These are phyloP conservation scores for Oxyruncus cristatus DNA, from an alignment of 2,113 vertebrate genomes.

Conservation along the genomic window DNA sequence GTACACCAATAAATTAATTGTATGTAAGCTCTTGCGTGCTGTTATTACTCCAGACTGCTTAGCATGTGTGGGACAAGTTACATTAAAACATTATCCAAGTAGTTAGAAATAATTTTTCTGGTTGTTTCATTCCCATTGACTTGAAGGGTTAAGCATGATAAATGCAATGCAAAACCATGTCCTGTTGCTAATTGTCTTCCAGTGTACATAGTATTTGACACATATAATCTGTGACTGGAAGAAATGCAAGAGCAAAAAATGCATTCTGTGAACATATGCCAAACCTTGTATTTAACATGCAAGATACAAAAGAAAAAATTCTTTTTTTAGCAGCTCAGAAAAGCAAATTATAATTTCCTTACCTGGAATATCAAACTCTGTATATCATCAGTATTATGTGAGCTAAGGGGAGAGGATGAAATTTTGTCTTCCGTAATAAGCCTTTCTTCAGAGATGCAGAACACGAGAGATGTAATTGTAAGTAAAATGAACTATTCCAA, in stretches of 20 bases:
- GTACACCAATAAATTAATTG: neutral
- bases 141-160: neutral
- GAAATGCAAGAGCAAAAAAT: neutral
- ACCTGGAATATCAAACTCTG: constrained; percentile 67
- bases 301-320: neutral
- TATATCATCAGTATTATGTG: neutral
- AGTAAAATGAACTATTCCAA: constrained; percentile 69
- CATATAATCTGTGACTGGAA: neutral
- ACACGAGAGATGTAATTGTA: neutral
- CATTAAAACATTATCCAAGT: neutral
- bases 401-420: neutral
- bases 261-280: neutral
- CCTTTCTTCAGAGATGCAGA: constrained; percentile 47
- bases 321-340: neutral
- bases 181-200: neutral
- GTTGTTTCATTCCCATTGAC: neutral
- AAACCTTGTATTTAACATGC: neutral
- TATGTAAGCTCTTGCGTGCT: neutral
- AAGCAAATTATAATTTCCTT: constrained; percentile 59
- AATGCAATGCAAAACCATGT: neutral
- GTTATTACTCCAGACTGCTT: neutral
- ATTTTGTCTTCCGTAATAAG: constrained; percentile 31
- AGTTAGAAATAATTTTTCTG: constrained; percentile 5
- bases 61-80: neutral
- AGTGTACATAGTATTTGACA: neutral